These are phyloP conservation scores for Amiota communis DNA, from an alignment of 2,888 invertebrate genomes.

Conservation along the genomic window DNA sequence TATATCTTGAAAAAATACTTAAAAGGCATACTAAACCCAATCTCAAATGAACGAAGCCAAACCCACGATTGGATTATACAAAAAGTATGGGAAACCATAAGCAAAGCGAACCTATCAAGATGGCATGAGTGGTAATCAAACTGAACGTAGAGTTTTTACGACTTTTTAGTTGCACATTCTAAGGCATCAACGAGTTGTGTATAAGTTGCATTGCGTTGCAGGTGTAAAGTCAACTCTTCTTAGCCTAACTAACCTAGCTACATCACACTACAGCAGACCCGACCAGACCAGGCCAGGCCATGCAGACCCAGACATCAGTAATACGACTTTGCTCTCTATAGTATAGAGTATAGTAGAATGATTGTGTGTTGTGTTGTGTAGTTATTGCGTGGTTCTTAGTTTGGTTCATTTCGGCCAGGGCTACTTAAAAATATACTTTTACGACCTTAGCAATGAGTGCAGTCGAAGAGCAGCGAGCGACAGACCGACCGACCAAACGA, in stretches of 20 bases:
- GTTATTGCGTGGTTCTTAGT: not conserved
- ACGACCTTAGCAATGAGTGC: constrained; percentile 6
- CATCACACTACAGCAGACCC: no score
- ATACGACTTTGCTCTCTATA: no score
- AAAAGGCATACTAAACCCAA: no score
- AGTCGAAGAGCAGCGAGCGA: not conserved
- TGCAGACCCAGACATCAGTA: no score
- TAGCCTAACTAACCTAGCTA: not conserved
- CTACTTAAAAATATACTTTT: constrained; percentile 21
- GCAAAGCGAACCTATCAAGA: not conserved
- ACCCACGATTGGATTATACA: not conserved
- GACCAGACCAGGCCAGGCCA: no score
- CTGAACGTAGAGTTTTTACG: constrained; percentile 12
- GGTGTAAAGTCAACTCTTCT: constrained; percentile 9
- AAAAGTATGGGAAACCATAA: not conserved
- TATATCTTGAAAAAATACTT: no score
- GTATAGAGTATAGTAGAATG: no score
- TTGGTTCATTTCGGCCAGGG: constrained; percentile 9
- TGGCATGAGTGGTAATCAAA: constrained; percentile 1
- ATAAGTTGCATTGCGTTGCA: not conserved
- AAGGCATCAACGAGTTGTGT: not conserved
- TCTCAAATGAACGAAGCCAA: not conserved
- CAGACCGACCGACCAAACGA: no score
- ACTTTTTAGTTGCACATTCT: constrained; percentile 22
- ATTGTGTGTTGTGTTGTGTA: no score